Evolutionary conservation across 2,797 vertebrate genomes (phyloP), one percentile per base, ranked within the genome.

Genomic region (Labeo calbasu): DNA sequence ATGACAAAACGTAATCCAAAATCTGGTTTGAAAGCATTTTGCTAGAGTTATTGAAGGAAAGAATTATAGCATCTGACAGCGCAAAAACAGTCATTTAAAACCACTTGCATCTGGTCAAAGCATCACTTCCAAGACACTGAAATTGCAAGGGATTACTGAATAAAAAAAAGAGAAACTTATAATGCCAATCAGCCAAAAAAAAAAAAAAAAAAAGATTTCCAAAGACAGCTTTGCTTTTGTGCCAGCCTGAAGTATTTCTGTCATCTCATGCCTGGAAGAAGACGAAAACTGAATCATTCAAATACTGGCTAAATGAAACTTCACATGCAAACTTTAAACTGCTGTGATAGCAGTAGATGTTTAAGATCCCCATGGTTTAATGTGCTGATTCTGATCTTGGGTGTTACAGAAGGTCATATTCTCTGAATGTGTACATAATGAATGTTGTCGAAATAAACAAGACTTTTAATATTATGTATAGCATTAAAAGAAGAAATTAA

Each of bases 51-150:
- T 19, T 55, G 65, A 69, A 55, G 32, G 14, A 80, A 21, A 43
- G 14, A 69, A 80, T 55, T 59, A 76, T 57, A 55, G 32, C 78
- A 80, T 6, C 65, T 80, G 65, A 68, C 8, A 53, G 8, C 21
- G 28, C 25, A 68, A 79, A 79, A 17, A 40, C 28, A 55, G 77
- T 19, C 28, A 79, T 68, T 79, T 53, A 79, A 68, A 53, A 79
- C 7, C 19, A 40, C 63, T 68, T 66, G 76, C 14, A 77, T 77
- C 40, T 28, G 76, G 40, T 63, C 57, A 77, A 63, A 63, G 11
- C 57, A 48, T 77, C 23, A 21, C 40, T 77, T 77, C 40, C 59
- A 61, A 48, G 4, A 43, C 10, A 63, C 36, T 61, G 14, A 50
- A 50, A 66, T 65, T 43, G 10, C 10, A 32, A 63, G 40, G 48